These are phyloP conservation scores for Mionectes olivaceus DNA, from an alignment of 2,797 vertebrate species.

Conservation along the genomic window DNA sequence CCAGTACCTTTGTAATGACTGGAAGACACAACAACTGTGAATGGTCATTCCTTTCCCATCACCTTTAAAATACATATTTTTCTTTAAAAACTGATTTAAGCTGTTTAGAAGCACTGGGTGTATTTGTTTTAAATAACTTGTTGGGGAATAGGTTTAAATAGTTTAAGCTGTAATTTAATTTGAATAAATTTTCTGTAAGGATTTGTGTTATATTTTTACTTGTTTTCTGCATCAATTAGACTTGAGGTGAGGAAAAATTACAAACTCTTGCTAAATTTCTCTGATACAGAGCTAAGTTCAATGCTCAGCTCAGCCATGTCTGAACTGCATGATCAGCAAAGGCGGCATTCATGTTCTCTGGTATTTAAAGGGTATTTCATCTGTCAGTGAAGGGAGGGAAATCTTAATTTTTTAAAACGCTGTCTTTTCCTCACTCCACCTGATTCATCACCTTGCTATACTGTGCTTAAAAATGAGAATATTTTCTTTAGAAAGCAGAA, in stretches of 20 bases:
- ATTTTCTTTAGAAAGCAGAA: slow-evolving; percentile 21
- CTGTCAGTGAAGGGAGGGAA: neutral
- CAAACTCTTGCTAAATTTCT: neutral
- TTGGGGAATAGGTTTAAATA: neutral
- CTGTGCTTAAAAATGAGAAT: neutral
- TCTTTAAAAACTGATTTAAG: neutral
- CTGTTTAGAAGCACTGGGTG: neutral
- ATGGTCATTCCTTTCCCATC: neutral
- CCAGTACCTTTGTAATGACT: neutral
- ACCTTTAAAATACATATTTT: neutral
- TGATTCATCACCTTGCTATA: neutral
- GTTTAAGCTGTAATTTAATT: neutral
- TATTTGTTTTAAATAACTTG: neutral
- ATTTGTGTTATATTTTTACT: neutral
- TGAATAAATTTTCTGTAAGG: neutral
- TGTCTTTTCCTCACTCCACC: neutral
- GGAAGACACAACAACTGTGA: neutral
- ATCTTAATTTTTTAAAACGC: neutral
- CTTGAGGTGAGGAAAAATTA: neutral
- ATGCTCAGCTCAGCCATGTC: neutral
- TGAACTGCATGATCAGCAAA: neutral
- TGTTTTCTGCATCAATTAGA: neutral
- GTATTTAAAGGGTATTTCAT: neutral
- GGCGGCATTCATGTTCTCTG: neutral
- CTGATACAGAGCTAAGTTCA: neutral